Evolutionary conservation across 1,140 invertebrate genomes (phyloP), one percentile per base, ranked within the genome.

Genomic region (Venturia canescens): DNA sequence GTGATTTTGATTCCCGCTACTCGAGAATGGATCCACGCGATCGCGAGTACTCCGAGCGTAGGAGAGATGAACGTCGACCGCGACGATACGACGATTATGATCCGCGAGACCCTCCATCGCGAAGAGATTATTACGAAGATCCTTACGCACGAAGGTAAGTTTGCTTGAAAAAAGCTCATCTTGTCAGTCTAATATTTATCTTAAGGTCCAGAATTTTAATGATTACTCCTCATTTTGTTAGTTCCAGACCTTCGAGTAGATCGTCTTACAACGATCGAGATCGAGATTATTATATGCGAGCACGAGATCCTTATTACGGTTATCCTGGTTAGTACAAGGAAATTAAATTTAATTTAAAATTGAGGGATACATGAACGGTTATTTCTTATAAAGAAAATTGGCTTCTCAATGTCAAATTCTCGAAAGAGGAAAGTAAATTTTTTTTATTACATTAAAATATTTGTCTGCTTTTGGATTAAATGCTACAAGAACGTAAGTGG

Each of bases 261-360:
- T 92, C 92, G 86, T 91, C 93, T 85, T 90, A 93, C 79, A 92
- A 93, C 0, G 93, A 93, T 78, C 89, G 90, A 78, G 92, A 92
- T 44, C 87, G 93, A 83, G 92, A 88, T 89, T 93, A 89, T 83
- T 90, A 89, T 27, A 80, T 83, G 81, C 85, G 90, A 81, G 66
- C 79, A 15, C 88, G 90, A 74, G 92, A 93, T 85, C 86, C 88
- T 66, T 93, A 92, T 83, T 93, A 93, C 69, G 83, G 80, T 72
- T 91, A 90, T 57, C 90, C 89, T 83, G 88, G 89, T 88, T 85
- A 7, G 44, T 85, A 83, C 44, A 67, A 75, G 3, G 60, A 26
- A 70, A 71, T 21, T 57, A 48, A 18, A 7, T 31, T 15, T 23
- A 76, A 44, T 9, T 5, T 44, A 11, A 13, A 44, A 44, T 11